Base-by-base conservation (phyloP, 2,113 vertebrate genomes). In the Morone chrysops region DNA sequence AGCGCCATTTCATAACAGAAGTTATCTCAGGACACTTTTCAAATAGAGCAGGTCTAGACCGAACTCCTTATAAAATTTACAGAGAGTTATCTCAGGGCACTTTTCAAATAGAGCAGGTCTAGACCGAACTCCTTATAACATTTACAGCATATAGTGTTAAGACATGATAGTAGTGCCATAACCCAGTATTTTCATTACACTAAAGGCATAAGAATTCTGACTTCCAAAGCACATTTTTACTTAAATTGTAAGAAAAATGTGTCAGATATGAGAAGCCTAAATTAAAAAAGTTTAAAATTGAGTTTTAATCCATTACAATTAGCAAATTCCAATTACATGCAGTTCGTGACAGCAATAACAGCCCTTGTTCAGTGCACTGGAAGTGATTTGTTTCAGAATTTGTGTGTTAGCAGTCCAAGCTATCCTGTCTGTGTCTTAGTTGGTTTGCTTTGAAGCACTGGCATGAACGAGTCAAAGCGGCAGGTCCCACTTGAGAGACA, bases 401-500 rank as follows among this genome's bases (percentile, higher is more conserved):
- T 45, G 14, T 53, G 0, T 41, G 48, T 65, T 38, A 22, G 18
- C 53, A 41, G 38, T 63, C 43, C 20, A 73, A 70, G 68, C 22
- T 60, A 31, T 50, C 25, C 22, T 45, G 12, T 13, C 22, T 45
- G 2, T 4, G 25, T 62, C 45, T 31, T 5, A 16, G n/a, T 61
- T 60, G 36, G 31, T 69, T 77, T 25, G 41, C 56, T 70, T 12
- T 53, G 54, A 82, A 80, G 57, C 45, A 69, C 45, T 45, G 13
- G 56, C 31, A 51, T 54, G 31, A 66, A 47, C 7, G n/a, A 74
- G 61, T 22, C 31, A 13, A 60, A 80, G 36, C 36, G 47, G 8
- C 18, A 80, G 51, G 67, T 57, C 61, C 50, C 68, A 76, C 40
- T 67, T 80, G 25, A 70, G 56, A 84, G 59, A 80, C 54, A 74